These are phyloP conservation scores for Scyliorhinus canicula DNA, from an alignment of 2,797 vertebrate species.

Conservation along the genomic window DNA sequence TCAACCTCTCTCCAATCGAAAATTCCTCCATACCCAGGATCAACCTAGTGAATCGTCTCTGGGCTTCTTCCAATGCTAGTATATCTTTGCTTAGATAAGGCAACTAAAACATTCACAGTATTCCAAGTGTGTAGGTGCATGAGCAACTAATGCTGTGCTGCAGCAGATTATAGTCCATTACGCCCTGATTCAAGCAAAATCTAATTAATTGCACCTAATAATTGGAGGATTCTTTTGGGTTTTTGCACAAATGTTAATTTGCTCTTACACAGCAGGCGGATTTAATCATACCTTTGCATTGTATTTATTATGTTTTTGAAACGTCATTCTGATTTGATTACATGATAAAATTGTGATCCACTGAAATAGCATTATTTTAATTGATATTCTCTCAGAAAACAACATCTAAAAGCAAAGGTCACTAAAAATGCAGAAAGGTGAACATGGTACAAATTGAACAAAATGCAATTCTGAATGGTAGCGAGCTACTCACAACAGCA, in stretches of 20 bases:
- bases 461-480: not conserved
- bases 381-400: not conserved
- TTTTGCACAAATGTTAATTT: not conserved
- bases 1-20: too few relatives aligned
- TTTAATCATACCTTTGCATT: not conserved
- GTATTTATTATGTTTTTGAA: not conserved
- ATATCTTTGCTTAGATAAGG: too few relatives aligned
- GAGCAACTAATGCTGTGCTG: too few relatives aligned
- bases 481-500: not conserved
- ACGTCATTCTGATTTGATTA: not conserved
- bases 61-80: too few relatives aligned
- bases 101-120: too few relatives aligned
- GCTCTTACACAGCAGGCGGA: not conserved
- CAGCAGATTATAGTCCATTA: not conserved
- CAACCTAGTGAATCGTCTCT: too few relatives aligned
- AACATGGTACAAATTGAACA: not conserved
- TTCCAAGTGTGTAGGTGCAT: not conserved
- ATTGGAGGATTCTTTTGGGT: not conserved
- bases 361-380: not conserved
- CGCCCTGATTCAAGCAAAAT: not conserved
- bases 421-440: not conserved
- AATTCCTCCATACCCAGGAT: too few relatives aligned
- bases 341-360: not conserved
- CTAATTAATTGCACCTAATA: not conserved
- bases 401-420: not conserved